phyloP scores from a whole-genome alignment of 2,797 vertebrate species.

The Loris lydekkerianus region DNA sequence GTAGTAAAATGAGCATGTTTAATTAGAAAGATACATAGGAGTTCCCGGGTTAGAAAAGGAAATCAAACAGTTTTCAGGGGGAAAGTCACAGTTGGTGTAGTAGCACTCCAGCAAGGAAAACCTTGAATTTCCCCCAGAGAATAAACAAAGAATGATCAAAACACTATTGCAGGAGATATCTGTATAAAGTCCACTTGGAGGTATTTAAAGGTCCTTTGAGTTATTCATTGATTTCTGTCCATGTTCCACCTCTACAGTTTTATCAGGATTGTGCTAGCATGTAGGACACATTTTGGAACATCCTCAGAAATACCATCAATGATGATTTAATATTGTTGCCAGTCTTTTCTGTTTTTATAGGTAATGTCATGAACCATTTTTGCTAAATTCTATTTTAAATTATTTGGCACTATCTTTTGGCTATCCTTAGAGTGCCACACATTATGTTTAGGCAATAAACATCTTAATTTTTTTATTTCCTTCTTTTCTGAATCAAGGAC shows the following conservation, averaged over 20 bases:
- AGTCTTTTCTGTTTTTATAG: neutral
- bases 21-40: neutral
- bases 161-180: neutral
- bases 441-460: neutral
- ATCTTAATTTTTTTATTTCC: neutral
- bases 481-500: neutral
- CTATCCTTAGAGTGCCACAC: neutral
- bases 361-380: neutral
- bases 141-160: neutral
- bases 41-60: neutral
- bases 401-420: neutral
- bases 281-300: neutral
- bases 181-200: neutral
- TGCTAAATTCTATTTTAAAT: conserved; percentile 45
- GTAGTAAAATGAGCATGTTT: neutral
- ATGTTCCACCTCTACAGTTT: neutral
- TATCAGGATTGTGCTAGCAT: neutral
- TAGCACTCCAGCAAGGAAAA: neutral
- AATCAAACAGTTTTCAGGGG: neutral
- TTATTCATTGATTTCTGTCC: neutral
- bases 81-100: too few relatives aligned
- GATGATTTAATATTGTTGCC: conserved; percentile 34
- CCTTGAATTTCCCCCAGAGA: neutral
- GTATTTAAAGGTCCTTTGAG: neutral
- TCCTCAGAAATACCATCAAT: neutral